A percentile compares a stretch with the other conserved stretches of the same genome.
phyloP scores from a whole-genome alignment of 2,888 invertebrate genomes.

The Altica lythri region DNA sequence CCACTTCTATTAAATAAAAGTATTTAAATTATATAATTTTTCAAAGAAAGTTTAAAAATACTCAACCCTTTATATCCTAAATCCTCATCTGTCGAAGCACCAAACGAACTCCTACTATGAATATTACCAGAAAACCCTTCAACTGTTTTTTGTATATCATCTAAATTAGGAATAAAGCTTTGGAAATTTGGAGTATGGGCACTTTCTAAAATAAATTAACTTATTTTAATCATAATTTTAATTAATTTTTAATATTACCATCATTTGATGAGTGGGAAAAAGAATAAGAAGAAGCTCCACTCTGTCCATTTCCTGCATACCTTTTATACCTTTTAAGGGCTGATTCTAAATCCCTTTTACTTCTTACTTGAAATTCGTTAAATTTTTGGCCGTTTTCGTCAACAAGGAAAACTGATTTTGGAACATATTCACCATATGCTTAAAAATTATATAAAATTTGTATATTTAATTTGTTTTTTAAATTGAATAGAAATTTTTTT shows the following conservation, averaged over 20 bases:
- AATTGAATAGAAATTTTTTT: too few relatives aligned
- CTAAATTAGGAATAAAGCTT: too few relatives aligned
- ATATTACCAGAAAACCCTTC: constrained; percentile 3
- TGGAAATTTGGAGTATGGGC: too few relatives aligned
- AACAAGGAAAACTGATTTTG: constrained; percentile 65
- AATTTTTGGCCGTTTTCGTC: constrained; percentile 60
- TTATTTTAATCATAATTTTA: too few relatives aligned
- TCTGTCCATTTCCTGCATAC: constrained; percentile 32
- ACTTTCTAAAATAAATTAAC: too few relatives aligned
- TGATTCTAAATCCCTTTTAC: constrained; percentile 41
- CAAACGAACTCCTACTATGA: constrained; percentile 29
- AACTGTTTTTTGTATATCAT: constrained; percentile 1
- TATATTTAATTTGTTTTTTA: too few relatives aligned
- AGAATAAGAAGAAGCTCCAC: constrained; percentile 31
- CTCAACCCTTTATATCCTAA: constrained; percentile 40
- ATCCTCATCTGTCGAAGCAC: constrained; percentile 32
- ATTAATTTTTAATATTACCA: too few relatives aligned
- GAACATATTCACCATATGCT: constrained; percentile 65
- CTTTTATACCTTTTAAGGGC: constrained; percentile 39
- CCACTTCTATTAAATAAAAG: constrained; percentile 56
- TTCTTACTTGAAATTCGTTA: constrained; percentile 51
- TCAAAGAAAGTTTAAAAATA: not conserved
- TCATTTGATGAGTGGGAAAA: constrained; percentile 13
- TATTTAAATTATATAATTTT: not conserved
- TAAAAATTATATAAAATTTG: too few relatives aligned